Base-by-base conservation (phyloP, 1,140 invertebrate genomes). In the Drosophila arizonae region DNA sequence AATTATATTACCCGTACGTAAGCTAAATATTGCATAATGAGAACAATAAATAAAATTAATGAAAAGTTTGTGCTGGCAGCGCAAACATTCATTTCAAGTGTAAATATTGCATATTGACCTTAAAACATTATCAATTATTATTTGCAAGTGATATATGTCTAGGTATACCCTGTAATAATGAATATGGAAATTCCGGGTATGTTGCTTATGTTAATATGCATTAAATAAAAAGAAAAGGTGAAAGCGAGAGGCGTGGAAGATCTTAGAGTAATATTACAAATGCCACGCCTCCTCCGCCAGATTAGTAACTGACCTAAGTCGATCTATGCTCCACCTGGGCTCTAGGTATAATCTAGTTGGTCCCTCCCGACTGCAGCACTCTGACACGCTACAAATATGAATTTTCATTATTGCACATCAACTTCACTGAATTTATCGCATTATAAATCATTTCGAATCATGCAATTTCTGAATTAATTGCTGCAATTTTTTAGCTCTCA, bases 391-490 rank as follows among this genome's bases (percentile, higher is more conserved):
- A 28, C 24, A 33, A 15, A 11, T 36, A 58, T 58, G 41, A 58
- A 30, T 30, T 45, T 24, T 56, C 13, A 58, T 46, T 58, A 11
- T 15, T 30, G n/a, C 13, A 58, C 26, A 67, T 67, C 13, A 30
- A 54, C 54, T 33, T 43, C 57, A 65, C 26, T 6, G 13, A 28
- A 55, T 55, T 26, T 45, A 17, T 17, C 13, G 5, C 41, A 56
- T 63, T 30, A 64, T 50, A 43, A 61, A 71, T 51, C 36, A 51
- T 43, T 30, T 64, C 15, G 51, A 54, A 24, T 50, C 64, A 68
- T 61, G 64, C 64, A 72, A 61, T 72, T 61, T 55, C 17, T 15
- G 56, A 67, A 68, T 61, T 72, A 72, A 57, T 66, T 45, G 60
- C 52, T 54, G 26, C 17, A 33, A 41, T 21, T 48, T 48, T 57